phyloP scores from a whole-genome alignment of 1,140 invertebrate genomes.

The Periplaneta americana region DNA sequence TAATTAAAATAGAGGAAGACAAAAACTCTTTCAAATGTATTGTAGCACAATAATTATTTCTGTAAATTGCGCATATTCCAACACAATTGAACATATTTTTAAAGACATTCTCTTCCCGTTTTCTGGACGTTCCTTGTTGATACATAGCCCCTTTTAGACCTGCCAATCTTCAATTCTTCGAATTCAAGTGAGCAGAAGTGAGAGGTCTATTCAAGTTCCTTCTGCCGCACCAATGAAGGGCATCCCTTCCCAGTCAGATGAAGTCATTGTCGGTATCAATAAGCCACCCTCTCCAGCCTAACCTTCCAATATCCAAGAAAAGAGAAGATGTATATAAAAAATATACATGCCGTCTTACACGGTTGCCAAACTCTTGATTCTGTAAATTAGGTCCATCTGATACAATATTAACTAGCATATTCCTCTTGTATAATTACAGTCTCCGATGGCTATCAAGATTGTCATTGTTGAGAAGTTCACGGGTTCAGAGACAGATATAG shows the following conservation, averaged over 20 bases:
- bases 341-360: neutral
- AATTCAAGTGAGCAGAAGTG: neutral
- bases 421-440: no score
- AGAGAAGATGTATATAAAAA: neutral
- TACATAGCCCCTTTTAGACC: neutral
- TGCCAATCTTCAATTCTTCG: neutral
- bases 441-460: no score
- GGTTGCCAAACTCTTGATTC: neutral
- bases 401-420: no score
- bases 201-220: neutral
- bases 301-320: neutral
- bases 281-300: neutral
- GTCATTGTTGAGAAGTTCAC: no score
- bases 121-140: neutral
- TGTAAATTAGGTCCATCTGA: no score
- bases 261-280: neutral
- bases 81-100: no score
- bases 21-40: no score
- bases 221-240: neutral
- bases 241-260: neutral
- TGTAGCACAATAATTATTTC: no score
- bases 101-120: neutral
- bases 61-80: no score
- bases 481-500: no score
- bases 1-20: no score